A percentile compares a stretch with the other conserved stretches of the same genome.
Conservation (phyloP, 2,113 vertebrate species). For the Plotosus lineatus region DNA sequence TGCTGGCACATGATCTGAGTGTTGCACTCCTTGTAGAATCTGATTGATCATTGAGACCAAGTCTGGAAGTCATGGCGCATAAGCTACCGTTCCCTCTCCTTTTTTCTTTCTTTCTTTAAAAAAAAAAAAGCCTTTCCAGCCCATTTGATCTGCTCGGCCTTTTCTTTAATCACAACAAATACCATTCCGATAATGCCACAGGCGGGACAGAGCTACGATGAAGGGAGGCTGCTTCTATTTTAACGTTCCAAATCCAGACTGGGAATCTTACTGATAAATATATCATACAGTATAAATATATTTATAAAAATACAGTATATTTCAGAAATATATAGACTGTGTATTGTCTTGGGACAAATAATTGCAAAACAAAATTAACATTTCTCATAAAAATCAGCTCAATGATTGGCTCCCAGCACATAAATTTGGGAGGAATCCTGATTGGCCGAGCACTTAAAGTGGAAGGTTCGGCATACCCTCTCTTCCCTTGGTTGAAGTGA, state of each 20-base stretch:
- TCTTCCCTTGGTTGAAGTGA: no score
- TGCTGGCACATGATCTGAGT: constrained; percentile 6
- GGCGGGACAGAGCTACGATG: constrained; percentile 5
- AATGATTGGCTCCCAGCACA: no score
- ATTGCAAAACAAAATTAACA: background rate
- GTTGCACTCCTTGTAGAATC: background rate
- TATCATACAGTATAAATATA: no score
- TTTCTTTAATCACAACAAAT: constrained; percentile 29
- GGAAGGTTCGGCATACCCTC: no score
- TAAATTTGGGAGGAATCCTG: no score
- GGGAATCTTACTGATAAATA: constrained; percentile 21
- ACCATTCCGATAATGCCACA: background rate
- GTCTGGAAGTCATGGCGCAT: background rate
- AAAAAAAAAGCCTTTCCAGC: background rate
- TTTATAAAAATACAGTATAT: no score
- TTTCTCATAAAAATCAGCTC: background rate
- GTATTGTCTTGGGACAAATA: background rate
- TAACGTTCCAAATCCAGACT: constrained; percentile 11
- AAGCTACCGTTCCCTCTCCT: background rate
- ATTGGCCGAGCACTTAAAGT: no score
- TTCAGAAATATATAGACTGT: background rate
- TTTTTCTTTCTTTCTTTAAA: no score
- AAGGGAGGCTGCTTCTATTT: background rate
- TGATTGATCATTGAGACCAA: constrained; percentile 15
- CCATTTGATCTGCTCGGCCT: background rate